Base-by-base conservation (phyloP, 1,140 invertebrate species). In the Zeugodacus cucurbitae region DNA sequence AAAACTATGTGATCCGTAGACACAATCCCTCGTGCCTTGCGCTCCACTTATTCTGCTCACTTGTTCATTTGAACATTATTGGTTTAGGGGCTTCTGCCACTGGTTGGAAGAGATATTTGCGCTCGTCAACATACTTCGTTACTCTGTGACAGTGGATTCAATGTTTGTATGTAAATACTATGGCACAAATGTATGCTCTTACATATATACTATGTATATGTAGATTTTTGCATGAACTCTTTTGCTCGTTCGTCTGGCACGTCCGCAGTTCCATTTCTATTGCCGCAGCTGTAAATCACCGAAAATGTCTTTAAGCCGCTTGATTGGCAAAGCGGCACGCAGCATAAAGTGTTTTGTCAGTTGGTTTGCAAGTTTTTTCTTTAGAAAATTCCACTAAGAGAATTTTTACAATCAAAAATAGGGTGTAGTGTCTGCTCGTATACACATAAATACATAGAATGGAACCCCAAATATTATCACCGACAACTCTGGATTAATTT, bases 251-350 rank as follows among this genome's bases (percentile, higher is more conserved):
- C 74, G 44, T 48, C 44, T 86, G 82, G 44, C 82, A 86, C 82
- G 82, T 54, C n/a, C 70, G 37, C 37, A 29, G 41, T 29, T 82
- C 74, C 34, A 48, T 48, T 82, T 20, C 41, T 20, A 44, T 41
- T 82, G 74, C n/a, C 74, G n/a, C 74, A 82, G 41, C 74, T 82
- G 74, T 58, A 86, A 86, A 86, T 58, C 85, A 44, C 85, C 54
- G 20, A 86, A 74, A 86, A 86, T 58, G 44, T 54, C 85, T 86
- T 58, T 86, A 86, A 86, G 48, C 85, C 85, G 17, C 85, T 59
- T 34, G 57, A 86, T 32, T 59, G 85, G 57, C 85, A 86, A 58
- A 58, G 26, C 48, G 44, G 85, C 85, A 86, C 85, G 85, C 85
- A 86, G 17, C 54, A 59, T 48, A 82, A 82, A 82, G 41, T 82